Percentiles rank a stretch among this genome's conserved stretches.
phyloP scores from a whole-genome alignment of 2,797 vertebrate species.

The Gouania willdenowi region DNA sequence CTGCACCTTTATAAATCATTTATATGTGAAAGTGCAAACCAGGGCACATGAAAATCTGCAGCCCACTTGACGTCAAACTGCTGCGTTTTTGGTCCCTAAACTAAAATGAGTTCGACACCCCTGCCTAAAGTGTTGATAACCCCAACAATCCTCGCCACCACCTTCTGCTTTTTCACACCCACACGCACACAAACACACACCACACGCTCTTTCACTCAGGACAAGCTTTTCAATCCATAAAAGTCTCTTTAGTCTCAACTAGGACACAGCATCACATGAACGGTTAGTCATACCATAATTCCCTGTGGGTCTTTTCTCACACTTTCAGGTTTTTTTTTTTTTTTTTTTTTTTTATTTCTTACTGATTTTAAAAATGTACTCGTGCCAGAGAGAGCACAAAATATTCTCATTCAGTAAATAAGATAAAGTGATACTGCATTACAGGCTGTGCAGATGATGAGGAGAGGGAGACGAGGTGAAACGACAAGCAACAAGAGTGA shows the following conservation, averaged over 20 bases:
- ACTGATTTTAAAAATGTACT: too few species aligned
- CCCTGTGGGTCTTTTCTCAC: slow-evolving; percentile 34
- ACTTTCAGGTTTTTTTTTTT: too few species aligned
- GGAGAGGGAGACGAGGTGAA: slow-evolving; percentile 43
- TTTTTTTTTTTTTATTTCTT: too few species aligned
- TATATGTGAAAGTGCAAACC: too few species aligned
- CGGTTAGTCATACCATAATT: slow-evolving; percentile 57
- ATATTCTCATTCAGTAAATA: slow-evolving; percentile 35
- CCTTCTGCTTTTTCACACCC: not conserved
- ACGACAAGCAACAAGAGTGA: slow-evolving; percentile 45
- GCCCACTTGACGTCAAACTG: too few species aligned
- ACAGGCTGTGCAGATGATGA: slow-evolving; percentile 14
- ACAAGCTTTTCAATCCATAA: slow-evolving; percentile 13
- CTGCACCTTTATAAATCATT: too few species aligned
- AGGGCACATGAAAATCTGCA: too few species aligned
- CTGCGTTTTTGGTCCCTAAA: too few species aligned
- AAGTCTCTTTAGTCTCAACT: slow-evolving; percentile 42
- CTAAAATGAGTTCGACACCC: too few species aligned
- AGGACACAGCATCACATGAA: slow-evolving; percentile 55
- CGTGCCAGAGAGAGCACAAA: slow-evolving; percentile 11
- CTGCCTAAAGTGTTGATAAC: too few species aligned
- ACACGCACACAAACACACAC: not conserved
- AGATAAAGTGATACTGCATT: slow-evolving; percentile 17
- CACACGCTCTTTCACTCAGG: slow-evolving; percentile 4
- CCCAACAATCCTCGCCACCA: not conserved